phyloP scores from a whole-genome alignment of 2,797 vertebrate genomes.

The Malacoraja senta region DNA sequence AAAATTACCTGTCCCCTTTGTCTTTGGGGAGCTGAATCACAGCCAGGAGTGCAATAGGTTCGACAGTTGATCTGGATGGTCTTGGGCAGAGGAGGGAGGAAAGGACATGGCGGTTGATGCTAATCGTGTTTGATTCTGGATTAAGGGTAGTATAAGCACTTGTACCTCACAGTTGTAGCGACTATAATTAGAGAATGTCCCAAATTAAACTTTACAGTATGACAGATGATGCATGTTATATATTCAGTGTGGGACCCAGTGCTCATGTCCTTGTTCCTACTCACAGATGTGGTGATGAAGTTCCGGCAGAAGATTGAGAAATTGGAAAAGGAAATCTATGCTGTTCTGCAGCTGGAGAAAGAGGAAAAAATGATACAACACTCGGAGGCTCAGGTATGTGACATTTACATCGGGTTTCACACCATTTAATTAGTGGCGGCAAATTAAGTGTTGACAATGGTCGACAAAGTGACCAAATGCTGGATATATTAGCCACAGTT shows the following conservation, averaged over 20 bases:
- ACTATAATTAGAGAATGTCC: neutral
- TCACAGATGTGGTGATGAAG: conserved; percentile 81
- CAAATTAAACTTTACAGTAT: neutral
- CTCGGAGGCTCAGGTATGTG: conserved; percentile 76
- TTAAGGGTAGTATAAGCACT: neutral
- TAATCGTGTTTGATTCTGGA: neutral
- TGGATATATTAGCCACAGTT: neutral
- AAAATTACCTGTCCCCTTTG: neutral
- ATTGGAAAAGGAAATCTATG: conserved; percentile 82
- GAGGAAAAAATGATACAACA: conserved; percentile 83
- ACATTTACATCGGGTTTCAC: too few relatives aligned
- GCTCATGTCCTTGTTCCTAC: neutral
- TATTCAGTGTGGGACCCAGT: fast-evolving
- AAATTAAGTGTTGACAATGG: neutral
- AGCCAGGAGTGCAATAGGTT: too few relatives aligned
- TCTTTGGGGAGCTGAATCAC: neutral
- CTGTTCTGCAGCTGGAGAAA: conserved; percentile 77
- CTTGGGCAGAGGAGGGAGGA: neutral
- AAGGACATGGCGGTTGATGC: neutral
- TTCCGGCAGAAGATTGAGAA: conserved; percentile 84
- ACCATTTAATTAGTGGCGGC: neutral
- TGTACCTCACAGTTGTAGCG: neutral
- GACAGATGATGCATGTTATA: neutral
- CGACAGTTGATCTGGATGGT: neutral
- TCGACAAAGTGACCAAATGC: neutral